These are phyloP conservation scores for Ascaphus truei DNA, from an alignment of 2,113 vertebrate genomes.

Conservation along the genomic window DNA sequence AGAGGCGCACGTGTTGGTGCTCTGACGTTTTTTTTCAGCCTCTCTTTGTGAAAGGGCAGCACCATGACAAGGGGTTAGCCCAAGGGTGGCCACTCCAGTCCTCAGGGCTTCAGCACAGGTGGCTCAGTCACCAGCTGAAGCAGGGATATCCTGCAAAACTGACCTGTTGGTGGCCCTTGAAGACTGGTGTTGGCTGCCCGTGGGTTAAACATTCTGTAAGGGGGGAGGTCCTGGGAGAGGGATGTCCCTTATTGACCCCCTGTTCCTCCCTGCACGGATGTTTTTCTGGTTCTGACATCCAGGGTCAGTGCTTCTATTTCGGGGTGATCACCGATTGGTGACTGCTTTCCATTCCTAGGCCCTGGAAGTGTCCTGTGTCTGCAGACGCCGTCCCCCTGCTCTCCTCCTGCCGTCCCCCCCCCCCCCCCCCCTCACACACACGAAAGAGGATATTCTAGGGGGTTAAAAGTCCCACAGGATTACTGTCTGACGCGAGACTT, in stretches of 20 bases:
- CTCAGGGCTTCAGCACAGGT: too few relatives aligned
- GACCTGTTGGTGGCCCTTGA: too few relatives aligned
- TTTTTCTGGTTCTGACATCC: constrained; percentile 9
- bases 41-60: too few relatives aligned
- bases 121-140: too few relatives aligned
- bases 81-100: too few relatives aligned
- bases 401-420: not conserved
- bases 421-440: not conserved
- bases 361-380: not conserved
- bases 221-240: not conserved
- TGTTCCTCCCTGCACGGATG: not conserved
- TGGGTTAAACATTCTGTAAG: too few relatives aligned
- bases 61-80: too few relatives aligned
- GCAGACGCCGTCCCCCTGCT: not conserved
- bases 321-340: constrained; percentile 1
- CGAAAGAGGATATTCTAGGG: not conserved
- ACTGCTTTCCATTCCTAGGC: constrained; percentile 8
- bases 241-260: not conserved
- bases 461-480: constrained; percentile 3
- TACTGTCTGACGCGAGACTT: constrained; percentile 17
- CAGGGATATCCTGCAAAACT: too few relatives aligned
- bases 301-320: constrained; percentile 23
- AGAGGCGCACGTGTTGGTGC: too few relatives aligned
- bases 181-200: too few relatives aligned
- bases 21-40: too few relatives aligned